These are phyloP conservation scores for Melipona bicolor DNA, from an alignment of 2,888 invertebrate genomes.

Conservation along the genomic window DNA sequence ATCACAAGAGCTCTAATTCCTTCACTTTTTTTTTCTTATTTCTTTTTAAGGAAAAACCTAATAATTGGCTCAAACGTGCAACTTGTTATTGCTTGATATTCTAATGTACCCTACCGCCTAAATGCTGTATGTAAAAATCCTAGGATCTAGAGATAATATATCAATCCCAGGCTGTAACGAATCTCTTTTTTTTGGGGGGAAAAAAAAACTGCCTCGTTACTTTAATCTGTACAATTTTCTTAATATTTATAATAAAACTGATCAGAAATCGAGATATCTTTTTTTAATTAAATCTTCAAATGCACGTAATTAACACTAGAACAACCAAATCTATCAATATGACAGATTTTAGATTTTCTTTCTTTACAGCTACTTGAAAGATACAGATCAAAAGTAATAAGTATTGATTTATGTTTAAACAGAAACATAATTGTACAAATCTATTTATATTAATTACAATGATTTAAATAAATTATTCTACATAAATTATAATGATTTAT, in stretches of 20 bases:
- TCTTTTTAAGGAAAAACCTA: slow-evolving; percentile 9
- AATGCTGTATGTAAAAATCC: slow-evolving; percentile 51
- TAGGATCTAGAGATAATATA: slow-evolving; percentile 33
- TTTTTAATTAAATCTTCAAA: slow-evolving; percentile 7
- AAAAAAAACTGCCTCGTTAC: background rate
- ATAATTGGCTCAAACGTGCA: slow-evolving; percentile 62
- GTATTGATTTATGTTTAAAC: too few relatives aligned
- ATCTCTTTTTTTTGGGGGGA: background rate
- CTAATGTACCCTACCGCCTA: slow-evolving; percentile 47
- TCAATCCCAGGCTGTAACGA: slow-evolving; percentile 1
- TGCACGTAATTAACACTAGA: background rate
- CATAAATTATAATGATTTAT: too few relatives aligned
- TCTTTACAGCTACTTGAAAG: too few relatives aligned
- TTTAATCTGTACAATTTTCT: slow-evolving; percentile 1
- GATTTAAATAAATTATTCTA: too few relatives aligned
- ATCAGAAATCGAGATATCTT: background rate
- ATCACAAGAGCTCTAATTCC: background rate
- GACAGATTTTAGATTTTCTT: too few relatives aligned
- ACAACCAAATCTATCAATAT: too few relatives aligned
- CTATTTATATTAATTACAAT: too few relatives aligned
- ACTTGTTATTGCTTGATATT: slow-evolving; percentile 63
- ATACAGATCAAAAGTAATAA: too few relatives aligned
- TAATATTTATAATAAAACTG: background rate
- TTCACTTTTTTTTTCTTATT: background rate
- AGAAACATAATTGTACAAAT: too few relatives aligned